A percentile compares a stretch with the other conserved stretches of the same genome.
These are phyloP conservation scores for Brachionus rotundiformis DNA, from an alignment of 1,140 invertebrate species.

Conservation along the genomic window DNA sequence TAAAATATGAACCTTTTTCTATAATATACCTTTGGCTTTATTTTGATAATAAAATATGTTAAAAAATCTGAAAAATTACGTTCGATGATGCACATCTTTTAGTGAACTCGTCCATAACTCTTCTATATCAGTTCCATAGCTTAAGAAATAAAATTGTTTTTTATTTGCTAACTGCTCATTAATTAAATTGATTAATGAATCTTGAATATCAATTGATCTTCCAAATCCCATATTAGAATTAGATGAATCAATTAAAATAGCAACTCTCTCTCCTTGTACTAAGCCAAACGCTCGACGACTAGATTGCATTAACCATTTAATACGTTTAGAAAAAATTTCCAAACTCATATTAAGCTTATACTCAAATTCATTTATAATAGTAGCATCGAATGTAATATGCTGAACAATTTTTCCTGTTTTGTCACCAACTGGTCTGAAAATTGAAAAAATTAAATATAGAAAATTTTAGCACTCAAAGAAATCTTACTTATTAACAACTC, in stretches of 20 bases:
- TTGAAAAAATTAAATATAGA: background rate
- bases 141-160: slow-evolving; percentile 59
- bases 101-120: slow-evolving; percentile 57
- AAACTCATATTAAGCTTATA: slow-evolving; percentile 62
- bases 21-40: too few species aligned
- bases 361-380: slow-evolving; percentile 64
- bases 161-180: slow-evolving; percentile 62
- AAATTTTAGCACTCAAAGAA: slow-evolving; percentile 56
- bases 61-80: slow-evolving; percentile 21
- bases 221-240: slow-evolving; percentile 59
- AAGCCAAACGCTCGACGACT: slow-evolving; percentile 64
- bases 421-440: slow-evolving; percentile 56
- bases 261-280: slow-evolving; percentile 59
- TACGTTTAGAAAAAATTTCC: slow-evolving; percentile 62
- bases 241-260: slow-evolving; percentile 60
- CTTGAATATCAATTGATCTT: slow-evolving; percentile 52
- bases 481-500: slow-evolving; percentile 55
- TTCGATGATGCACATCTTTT: slow-evolving; percentile 47
- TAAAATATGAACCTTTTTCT: too few species aligned
- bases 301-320: slow-evolving; percentile 62
- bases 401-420: slow-evolving; percentile 58
- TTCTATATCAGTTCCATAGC: slow-evolving; percentile 60
- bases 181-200: slow-evolving; percentile 56
- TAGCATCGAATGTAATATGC: slow-evolving; percentile 63
- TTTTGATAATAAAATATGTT: too few species aligned